phyloP scores from a whole-genome alignment of 2,888 invertebrate species.

The Cheiracanthium punctorium region DNA sequence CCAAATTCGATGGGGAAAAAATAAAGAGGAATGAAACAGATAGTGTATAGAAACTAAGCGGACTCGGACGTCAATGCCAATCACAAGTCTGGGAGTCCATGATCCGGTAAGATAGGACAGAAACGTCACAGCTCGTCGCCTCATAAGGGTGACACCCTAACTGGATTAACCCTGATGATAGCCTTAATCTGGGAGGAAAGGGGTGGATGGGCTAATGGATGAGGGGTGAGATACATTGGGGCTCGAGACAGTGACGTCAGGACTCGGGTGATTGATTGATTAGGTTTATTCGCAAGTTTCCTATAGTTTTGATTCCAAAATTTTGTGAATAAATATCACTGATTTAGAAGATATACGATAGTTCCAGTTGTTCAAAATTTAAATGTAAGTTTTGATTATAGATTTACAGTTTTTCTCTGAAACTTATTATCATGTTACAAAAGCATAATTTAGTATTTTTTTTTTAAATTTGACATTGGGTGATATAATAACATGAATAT shows the following conservation, averaged over 20 bases:
- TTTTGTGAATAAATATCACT: too few relatives aligned
- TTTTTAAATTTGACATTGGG: too few relatives aligned
- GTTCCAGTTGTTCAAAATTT: too few relatives aligned
- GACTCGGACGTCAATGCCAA: constrained; percentile 36
- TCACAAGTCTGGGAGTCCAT: constrained; percentile 18
- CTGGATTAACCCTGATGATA: constrained; percentile 61
- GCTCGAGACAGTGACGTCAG: background rate
- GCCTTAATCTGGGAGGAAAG: constrained; percentile 36
- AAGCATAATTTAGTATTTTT: too few relatives aligned
- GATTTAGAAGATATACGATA: too few relatives aligned
- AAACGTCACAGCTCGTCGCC: constrained; percentile 58
- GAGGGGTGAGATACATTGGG: background rate
- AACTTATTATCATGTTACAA: too few relatives aligned
- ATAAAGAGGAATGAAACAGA: constrained; percentile 36
- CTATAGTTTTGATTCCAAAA: too few relatives aligned
- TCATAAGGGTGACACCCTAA: constrained; percentile 59
- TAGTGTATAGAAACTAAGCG: constrained; percentile 3
- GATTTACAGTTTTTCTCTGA: too few relatives aligned
- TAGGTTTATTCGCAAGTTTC: background rate
- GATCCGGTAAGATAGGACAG: constrained; percentile 52
- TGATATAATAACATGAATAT: too few relatives aligned
- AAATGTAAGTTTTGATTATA: too few relatives aligned
- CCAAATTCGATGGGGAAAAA: background rate
- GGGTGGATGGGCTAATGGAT: background rate
- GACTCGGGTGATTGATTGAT: background rate